Percentiles rank a stretch among this genome's conserved stretches.
These are phyloP conservation scores for Actinostola sp. DNA, from an alignment of 92 coral and sea anemone species.

Conservation along the genomic window DNA sequence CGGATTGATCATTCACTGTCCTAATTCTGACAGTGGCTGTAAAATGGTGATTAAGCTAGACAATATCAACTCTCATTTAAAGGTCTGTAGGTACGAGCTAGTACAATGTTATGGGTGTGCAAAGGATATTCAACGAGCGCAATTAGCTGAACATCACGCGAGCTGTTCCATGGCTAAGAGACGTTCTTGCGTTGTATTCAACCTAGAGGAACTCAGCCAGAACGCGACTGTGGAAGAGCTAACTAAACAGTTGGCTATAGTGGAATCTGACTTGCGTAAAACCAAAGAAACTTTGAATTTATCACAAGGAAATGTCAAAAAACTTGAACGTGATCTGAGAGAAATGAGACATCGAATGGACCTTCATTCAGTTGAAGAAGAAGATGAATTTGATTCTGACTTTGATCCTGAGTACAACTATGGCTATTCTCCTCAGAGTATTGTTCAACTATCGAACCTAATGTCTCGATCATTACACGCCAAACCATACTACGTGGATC, in stretches of 20 bases:
- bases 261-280: conserved; percentile 73
- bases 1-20: conserved; percentile 78
- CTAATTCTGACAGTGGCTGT: conserved; percentile 80
- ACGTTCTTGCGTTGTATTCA: conserved; percentile 1
- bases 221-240: conserved; percentile 59
- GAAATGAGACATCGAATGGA: conserved; percentile 67
- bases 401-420: conserved; percentile 95
- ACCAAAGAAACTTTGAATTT: conserved; percentile 78
- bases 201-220: conserved; percentile 33
- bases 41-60: conserved; percentile 76
- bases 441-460: conserved; percentile 73
- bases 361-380: conserved; percentile 48
- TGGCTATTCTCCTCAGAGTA: conserved; percentile 93
- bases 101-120: conserved; percentile 84
- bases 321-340: conserved; percentile 71
- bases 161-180: conserved; percentile 54
- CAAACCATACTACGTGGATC: conserved; percentile 84
- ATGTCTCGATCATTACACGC: conserved; percentile 76
- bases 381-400: conserved; percentile 70
- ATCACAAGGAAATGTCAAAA: conserved; percentile 77
- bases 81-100: conserved; percentile 56
- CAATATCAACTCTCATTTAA: conserved; percentile 64
- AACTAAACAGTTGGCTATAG: conserved; percentile 57
- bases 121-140: conserved; percentile 44
- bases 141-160: conserved; percentile 72